Conservation (phyloP, 1,140 invertebrate species). For the Rhagoletis pomonella region DNA sequence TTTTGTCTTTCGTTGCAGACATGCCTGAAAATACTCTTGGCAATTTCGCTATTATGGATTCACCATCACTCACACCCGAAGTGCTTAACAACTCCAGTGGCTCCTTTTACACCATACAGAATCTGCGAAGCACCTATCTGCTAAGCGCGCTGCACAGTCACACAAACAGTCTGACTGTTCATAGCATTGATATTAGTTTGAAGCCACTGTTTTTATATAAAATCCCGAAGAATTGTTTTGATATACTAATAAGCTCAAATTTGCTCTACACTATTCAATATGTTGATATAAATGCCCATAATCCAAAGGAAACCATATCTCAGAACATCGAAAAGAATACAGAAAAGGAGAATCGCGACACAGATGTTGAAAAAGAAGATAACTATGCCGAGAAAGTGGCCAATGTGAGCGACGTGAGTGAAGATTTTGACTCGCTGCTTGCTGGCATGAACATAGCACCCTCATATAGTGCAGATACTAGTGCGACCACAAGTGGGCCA, state of each 20-base stretch:
- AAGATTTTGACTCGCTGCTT: background rate
- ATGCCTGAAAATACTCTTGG: slow-evolving; percentile 66
- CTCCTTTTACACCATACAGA: slow-evolving; percentile 72
- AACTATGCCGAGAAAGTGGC: slow-evolving; percentile 53
- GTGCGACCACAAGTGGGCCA: slow-evolving; percentile 63
- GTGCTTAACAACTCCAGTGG: slow-evolving; percentile 66
- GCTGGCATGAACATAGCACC: background rate
- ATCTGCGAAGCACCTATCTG: slow-evolving; percentile 69
- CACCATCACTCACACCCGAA: slow-evolving; percentile 70
- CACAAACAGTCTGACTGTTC: slow-evolving; percentile 75
- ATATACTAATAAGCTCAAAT: slow-evolving; percentile 72
- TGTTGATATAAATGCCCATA: slow-evolving; percentile 61
- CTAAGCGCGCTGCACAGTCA: slow-evolving; percentile 71
- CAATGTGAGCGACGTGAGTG: slow-evolving; percentile 53
- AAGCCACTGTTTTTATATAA: slow-evolving; percentile 83
- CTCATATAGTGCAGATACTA: slow-evolving; percentile 61
- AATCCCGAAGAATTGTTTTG: slow-evolving; percentile 75
- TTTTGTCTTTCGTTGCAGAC: slow-evolving; percentile 61
- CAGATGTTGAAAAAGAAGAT: slow-evolving; percentile 68
- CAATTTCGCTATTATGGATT: slow-evolving; percentile 71
- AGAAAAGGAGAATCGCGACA: slow-evolving; percentile 69
- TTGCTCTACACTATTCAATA: slow-evolving; percentile 72
- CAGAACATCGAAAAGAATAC: slow-evolving; percentile 59
- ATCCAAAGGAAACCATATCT: slow-evolving; percentile 48
- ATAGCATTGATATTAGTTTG: slow-evolving; percentile 79